Evolutionary conservation across 2,797 vertebrate species (phyloP).

Genomic region (Sorex maritimensis): DNA sequence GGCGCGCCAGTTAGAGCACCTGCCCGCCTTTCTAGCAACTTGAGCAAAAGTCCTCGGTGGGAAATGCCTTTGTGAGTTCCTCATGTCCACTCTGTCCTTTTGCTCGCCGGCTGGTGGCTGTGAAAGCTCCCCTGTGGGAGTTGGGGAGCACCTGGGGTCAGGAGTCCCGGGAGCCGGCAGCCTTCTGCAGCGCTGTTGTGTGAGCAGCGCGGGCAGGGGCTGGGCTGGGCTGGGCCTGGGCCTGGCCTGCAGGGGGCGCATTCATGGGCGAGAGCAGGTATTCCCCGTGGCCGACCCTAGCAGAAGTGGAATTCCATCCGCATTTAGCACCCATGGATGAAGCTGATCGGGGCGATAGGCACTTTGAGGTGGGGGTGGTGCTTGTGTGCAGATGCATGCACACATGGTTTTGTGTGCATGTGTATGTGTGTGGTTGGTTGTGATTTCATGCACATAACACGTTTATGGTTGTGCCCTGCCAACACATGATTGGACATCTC

Average conservation of each 20-base stretch:
- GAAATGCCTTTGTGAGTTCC: not conserved
- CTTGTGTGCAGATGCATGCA: no score
- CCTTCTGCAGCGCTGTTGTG: no score
- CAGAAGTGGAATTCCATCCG: not conserved
- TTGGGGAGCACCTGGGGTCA: rapidly evolving
- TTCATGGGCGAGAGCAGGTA: not conserved
- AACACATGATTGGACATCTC: no score
- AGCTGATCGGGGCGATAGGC: not conserved
- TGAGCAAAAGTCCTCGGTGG: not conserved
- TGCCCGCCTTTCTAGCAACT: not conserved
- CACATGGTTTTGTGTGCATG: no score
- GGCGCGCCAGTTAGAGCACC: not conserved
- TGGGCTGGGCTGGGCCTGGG: no score
- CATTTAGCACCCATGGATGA: rapidly evolving
- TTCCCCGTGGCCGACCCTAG: not conserved
- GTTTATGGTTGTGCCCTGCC: no score
- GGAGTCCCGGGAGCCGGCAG: not conserved
- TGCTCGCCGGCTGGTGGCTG: not conserved
- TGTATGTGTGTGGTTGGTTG: no score
- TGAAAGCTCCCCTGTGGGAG: no score
- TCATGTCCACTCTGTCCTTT: not conserved
- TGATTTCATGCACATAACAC: no score
- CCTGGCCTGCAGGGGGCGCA: no score
- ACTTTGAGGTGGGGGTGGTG: not conserved
- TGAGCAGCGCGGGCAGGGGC: not conserved